Percentiles rank a stretch among this genome's conserved stretches.
These are phyloP conservation scores for Lithodes maja DNA, from an alignment of 2,888 invertebrate species.

Conservation along the genomic window DNA sequence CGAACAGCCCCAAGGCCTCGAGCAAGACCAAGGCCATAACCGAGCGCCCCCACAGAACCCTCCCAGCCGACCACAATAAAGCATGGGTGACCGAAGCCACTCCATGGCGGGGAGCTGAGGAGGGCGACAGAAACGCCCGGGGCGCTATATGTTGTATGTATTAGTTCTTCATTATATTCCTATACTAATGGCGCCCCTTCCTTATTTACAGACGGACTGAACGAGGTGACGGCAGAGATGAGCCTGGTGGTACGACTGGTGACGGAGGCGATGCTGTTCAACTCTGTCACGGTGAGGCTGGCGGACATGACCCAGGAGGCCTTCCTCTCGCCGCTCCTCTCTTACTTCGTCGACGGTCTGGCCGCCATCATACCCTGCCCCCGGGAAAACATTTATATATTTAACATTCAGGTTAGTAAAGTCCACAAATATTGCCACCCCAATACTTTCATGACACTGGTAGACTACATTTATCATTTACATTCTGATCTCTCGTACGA, in stretches of 20 bases:
- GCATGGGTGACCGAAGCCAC: too few species aligned
- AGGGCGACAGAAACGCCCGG: too few species aligned
- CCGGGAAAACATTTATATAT: conserved; percentile 92
- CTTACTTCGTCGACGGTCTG: conserved; percentile 91
- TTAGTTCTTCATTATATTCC: too few species aligned
- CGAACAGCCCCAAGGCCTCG: too few species aligned
- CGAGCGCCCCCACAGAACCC: too few species aligned
- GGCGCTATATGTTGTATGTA: too few species aligned
- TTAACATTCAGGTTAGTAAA: conserved; percentile 84
- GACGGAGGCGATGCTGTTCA: conserved; percentile 94
- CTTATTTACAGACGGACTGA: conserved; percentile 85
- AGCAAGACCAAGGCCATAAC: too few species aligned
- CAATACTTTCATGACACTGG: too few species aligned
- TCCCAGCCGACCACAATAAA: too few species aligned
- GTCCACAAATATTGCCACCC: neutral
- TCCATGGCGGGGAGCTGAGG: too few species aligned
- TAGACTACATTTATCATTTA: too few species aligned
- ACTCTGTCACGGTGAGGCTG: conserved; percentile 93
- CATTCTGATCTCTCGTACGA: too few species aligned
- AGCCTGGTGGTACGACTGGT: conserved; percentile 91
- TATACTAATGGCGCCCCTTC: neutral
- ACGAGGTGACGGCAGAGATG: conserved; percentile 95
- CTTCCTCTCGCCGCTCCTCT: conserved; percentile 90
- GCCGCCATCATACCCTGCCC: conserved; percentile 95
- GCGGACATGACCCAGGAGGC: conserved; percentile 95